Evolutionary conservation across 2,797 vertebrate species (phyloP), one percentile per base, ranked within the genome.

Genomic region (Scleropages formosus): DNA sequence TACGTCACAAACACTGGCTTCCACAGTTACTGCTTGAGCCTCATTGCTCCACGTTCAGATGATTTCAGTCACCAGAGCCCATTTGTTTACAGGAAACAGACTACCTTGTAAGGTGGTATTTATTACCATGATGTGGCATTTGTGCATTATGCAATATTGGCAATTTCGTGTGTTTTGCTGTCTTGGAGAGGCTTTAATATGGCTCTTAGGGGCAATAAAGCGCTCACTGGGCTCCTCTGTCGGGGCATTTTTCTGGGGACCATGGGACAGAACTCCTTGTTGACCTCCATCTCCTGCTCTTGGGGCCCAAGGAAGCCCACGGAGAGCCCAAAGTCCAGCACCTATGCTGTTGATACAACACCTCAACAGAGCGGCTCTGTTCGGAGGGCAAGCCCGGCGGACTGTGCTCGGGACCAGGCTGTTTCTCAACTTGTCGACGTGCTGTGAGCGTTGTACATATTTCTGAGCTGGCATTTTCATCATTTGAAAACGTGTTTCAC

Each of bases 361-460:
- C 91, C 91, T 92, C 87, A 91, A 92, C 90, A 93, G 92, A 92
- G 90, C 90, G 85, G 83, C 87, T 82, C 89, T 91, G 88, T 93
- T 27, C 61, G 24, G 66, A 31, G 6, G 65, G 22, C 58, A 46
- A 39, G 58, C 79, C 82, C 86, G 88, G 89, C 91, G 88, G 87
- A 87, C 86, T 88, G 86, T 31, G 44, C 82, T 83, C 22, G 84
- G 68, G 80, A 85, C 84, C 31, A 83, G 67, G 80, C 85, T 80
- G 79, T 80, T 79, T 82, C 3, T 70, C 58, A 10, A 49, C 58
- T 69, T 66, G 70, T 49, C 27, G 61, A 24, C 12, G 22, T n/a
- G 15, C 67, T n/a, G n/a, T n/a, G n/a, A n/a, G 60, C 58, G 44
- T 87, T 84, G 15, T 13, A 18, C 12, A 20, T 3, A 66, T 68